Base-by-base conservation (phyloP, 1,140 invertebrate genomes). In the Nylanderia fulva region DNA sequence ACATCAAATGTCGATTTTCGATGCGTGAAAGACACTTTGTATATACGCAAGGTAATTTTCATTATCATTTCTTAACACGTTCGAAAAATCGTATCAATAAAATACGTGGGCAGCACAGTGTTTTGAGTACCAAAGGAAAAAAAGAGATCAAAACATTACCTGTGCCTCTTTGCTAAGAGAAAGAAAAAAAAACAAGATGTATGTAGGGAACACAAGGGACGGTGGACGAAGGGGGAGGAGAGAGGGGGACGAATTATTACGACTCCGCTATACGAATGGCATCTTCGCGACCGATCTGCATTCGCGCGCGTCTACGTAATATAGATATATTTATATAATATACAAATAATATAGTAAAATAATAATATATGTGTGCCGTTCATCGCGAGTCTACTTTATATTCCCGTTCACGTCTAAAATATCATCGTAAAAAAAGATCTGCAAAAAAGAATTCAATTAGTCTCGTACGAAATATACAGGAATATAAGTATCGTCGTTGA, bases 1-100 rank as follows among this genome's bases (percentile, higher is more conserved):
- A 90, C 88, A 90, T 92, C 88, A 93, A 93, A 93, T 91, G 89
- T 91, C 88, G 87, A 88, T 91, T 91, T 82, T 93, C 92, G 91
- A 93, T 93, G 92, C 90, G 89, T 92, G 90, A 93, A 93, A 93
- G 90, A 93, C 91, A 93, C 92, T 93, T 92, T 91, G 91, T 92
- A 93, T 91, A 33, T 85, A 87, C 80, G 75, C 74, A 86, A 86
- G 88, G 87, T 83, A 90, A 89, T 83, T 77, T 84, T 86, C 45
- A 61, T 82, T 66, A 52, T 79, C 68, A 60, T 74, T 75, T 60
- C 75, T 79, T 86, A 71, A 69, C 84, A 80, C 85, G 64, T 84
- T 42, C 87, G 85, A 89, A 83, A 83, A 86, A 86, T 86, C 76
- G 86, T 85, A 85, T 74, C 77, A 74, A 60, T 87, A 64, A 80